These are phyloP conservation scores for Zeuzera pyrina DNA, from an alignment of 2,888 invertebrate genomes.

Conservation along the genomic window DNA sequence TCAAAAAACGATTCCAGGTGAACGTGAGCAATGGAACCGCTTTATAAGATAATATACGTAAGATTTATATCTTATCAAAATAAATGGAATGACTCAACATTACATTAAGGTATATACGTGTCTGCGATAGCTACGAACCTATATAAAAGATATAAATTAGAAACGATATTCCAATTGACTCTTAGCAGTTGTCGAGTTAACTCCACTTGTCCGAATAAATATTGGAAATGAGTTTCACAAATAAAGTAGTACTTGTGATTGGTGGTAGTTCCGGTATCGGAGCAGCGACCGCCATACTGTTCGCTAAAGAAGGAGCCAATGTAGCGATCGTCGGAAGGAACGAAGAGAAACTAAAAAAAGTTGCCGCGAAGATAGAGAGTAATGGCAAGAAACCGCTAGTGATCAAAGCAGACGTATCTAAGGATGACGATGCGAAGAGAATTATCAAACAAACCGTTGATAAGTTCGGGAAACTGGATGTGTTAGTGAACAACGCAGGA, in stretches of 20 bases:
- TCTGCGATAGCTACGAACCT: too few relatives aligned
- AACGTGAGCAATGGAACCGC: too few relatives aligned
- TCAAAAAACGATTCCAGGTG: too few relatives aligned
- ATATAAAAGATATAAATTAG: too few relatives aligned
- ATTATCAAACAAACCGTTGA: slow-evolving; percentile 22
- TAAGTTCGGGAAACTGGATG: slow-evolving; percentile 25
- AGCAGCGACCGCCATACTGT: slow-evolving; percentile 28
- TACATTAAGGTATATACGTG: too few relatives aligned
- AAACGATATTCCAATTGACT: too few relatives aligned
- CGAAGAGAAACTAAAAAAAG: slow-evolving; percentile 27
- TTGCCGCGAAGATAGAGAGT: slow-evolving; percentile 26
- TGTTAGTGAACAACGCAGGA: slow-evolving; percentile 32
- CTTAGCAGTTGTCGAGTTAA: too few relatives aligned
- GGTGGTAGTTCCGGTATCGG: slow-evolving; percentile 50
- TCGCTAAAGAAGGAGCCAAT: slow-evolving; percentile 33
- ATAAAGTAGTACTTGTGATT: slow-evolving; percentile 40
- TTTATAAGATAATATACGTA: too few relatives aligned
- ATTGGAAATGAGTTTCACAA: slow-evolving; percentile 30
- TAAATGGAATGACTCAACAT: too few relatives aligned
- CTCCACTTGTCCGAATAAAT: neutral
- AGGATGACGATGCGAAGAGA: slow-evolving; percentile 20
- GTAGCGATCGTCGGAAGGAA: slow-evolving; percentile 39
- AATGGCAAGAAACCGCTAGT: slow-evolving; percentile 18
- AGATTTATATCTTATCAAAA: too few relatives aligned
- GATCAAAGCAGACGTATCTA: slow-evolving; percentile 25